Evolutionary conservation across 2,888 invertebrate species (phyloP), one percentile per base, ranked within the genome.

Genomic region (Alviniconcha strummeri): DNA sequence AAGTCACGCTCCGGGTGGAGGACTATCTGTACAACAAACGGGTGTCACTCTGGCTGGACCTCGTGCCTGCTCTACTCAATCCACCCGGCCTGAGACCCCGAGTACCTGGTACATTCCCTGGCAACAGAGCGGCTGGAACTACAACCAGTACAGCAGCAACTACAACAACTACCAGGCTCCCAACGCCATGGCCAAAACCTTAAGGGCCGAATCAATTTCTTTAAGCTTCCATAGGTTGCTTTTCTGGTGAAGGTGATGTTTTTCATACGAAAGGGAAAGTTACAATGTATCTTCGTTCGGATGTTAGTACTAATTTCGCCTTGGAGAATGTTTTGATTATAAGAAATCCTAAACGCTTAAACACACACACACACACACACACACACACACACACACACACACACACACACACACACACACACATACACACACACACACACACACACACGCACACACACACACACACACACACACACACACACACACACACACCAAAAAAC

Each of bases 11-110:
- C 60, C 80, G 67, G 69, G 80, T 80, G 80, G 80, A 67, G 13
- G n/a, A 15, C 5, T 7, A 69, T 60, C 69, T 80, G 80, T 80
- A 80, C 80, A n/a, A 19, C 55, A 17, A 80, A 80, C 80, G 80
- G 80, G 69, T 80, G n/a, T 54, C 80, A 17, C 69, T 80, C 13
- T 80, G 80, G 80, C 54, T 69, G 69, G 69, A 80, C 19, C 55
- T 80, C 60, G 9, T 69, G 19, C 80, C 80, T 60, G 1, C 80
- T 15, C 9, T 80, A n/a, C 54, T 80, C 52, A 69, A 80, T 80
- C 67, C 55, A 80, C 80, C n/a, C 69, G 55, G 55, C 52, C 64
- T 56, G 52, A 56, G 52, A 67, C 36, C 79, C 15, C 19, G 15
- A 57, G 64, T 8, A 57, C 64, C 69, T 78, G 78, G 60, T 5